phyloP scores from a whole-genome alignment of 2,888 invertebrate genomes.

The Drosophila pseudotalamancana region DNA sequence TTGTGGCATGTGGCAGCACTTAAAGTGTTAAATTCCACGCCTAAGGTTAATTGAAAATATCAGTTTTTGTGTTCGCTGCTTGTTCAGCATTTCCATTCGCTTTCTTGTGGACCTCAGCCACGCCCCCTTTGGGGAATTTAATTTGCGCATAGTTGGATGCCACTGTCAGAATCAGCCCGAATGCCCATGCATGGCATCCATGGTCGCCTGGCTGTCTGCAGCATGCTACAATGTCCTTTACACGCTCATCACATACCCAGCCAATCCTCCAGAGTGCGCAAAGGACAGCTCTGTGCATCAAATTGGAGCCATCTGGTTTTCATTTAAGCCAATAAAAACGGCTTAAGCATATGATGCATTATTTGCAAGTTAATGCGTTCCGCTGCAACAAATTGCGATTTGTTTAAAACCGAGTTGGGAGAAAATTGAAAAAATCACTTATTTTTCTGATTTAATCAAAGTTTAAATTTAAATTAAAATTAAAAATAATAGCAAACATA shows the following conservation, averaged over 20 bases:
- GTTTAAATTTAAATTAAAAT: too few species aligned
- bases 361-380: slow-evolving; percentile 1
- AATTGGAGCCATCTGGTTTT: slow-evolving; percentile 34
- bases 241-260: slow-evolving; percentile 17
- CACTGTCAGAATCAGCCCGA: slow-evolving; percentile 13
- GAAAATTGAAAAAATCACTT: not conserved
- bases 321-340: slow-evolving; percentile 42
- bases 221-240: slow-evolving; percentile 38
- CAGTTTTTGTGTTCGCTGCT: slow-evolving; percentile 3
- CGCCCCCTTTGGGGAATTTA: slow-evolving; percentile 42
- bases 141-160: slow-evolving; percentile 53
- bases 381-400: not conserved
- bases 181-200: slow-evolving; percentile 42
- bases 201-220: slow-evolving; percentile 38
- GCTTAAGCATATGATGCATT: slow-evolving; percentile 22
- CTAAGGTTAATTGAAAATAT: slow-evolving; percentile 48
- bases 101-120: not conserved
- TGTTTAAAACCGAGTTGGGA: not conserved
- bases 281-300: slow-evolving; percentile 3
- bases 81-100: slow-evolving; percentile 3
- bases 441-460: too few species aligned
- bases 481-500: too few species aligned
- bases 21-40: slow-evolving; percentile 23
- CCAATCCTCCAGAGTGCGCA: not conserved
- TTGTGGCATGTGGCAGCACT: slow-evolving; percentile 13